Percentiles rank a stretch among this genome's conserved stretches.
Conservation (phyloP, 2,113 vertebrate species). For the Boulengerochromis microlepis region DNA sequence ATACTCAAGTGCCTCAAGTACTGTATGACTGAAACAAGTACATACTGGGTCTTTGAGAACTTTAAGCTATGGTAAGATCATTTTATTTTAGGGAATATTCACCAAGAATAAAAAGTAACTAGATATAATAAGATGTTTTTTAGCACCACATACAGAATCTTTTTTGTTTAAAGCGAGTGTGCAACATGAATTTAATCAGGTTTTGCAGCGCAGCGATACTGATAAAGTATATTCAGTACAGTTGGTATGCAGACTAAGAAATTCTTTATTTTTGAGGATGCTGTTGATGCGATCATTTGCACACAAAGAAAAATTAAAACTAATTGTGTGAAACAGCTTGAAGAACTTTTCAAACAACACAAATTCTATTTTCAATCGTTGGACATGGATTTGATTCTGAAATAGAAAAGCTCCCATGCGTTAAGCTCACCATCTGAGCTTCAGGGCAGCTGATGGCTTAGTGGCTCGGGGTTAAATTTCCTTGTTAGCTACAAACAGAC, state of each 20-base stretch:
- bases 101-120: not conserved
- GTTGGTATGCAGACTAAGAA: not conserved
- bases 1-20: not conserved
- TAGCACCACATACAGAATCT: not conserved
- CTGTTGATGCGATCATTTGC: not conserved
- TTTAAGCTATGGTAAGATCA: not conserved
- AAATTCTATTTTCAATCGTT: not conserved
- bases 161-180: not conserved
- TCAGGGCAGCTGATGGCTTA: not conserved
- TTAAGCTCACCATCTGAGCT: not conserved
- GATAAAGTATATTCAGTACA: not conserved
- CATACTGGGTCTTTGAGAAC: not conserved
- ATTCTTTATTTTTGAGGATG: not conserved
- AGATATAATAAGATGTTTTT: not conserved
- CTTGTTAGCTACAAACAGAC: slow-evolving; percentile 44
- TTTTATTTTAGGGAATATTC: not conserved
- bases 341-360: not conserved
- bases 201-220: not conserved
- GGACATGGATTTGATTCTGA: not conserved
- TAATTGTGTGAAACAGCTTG: not conserved
- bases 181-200: not conserved
- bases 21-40: not conserved
- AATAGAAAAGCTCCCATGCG: not conserved
- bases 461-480: not conserved
- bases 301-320: not conserved